Evolutionary conservation across 2,113 vertebrate species (phyloP).

Genomic region (Monarcha castaneiventris): DNA sequence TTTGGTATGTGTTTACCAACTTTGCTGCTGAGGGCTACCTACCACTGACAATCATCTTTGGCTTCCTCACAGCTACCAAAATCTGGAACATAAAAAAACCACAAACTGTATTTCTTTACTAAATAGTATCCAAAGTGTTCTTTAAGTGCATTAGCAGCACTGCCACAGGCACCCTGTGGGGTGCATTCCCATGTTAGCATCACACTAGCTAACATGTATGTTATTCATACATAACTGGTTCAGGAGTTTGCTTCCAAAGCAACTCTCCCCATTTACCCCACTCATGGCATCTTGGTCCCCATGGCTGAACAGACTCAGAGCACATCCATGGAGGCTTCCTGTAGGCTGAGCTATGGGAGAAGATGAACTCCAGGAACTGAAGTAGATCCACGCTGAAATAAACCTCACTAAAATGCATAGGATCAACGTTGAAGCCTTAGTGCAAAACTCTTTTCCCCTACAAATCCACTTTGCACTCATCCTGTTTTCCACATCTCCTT

Average conservation of each 20-base stretch:
- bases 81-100: neutral
- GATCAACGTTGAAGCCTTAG: neutral
- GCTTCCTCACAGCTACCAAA: neutral
- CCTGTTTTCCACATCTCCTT: neutral
- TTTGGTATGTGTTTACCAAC: neutral
- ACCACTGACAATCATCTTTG: neutral
- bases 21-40: neutral
- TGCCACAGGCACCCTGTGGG: neutral
- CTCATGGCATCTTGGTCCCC: neutral
- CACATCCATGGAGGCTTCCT: accelerated
- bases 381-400: neutral
- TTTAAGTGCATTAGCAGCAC: neutral
- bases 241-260: neutral
- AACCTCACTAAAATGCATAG: accelerated
- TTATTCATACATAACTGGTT: neutral
- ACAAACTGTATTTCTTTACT: neutral
- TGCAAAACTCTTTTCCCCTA: neutral
- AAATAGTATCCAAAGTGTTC: neutral
- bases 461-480: neutral
- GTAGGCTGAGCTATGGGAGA: accelerated
- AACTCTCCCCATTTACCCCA: neutral
- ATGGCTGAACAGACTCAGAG: neutral
- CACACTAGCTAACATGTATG: accelerated
- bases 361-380: neutral
- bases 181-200: too few relatives aligned